A percentile compares a stretch with the other conserved stretches of the same genome.
Conservation (phyloP, 2,888 invertebrate species). For the Ophraella communa region DNA sequence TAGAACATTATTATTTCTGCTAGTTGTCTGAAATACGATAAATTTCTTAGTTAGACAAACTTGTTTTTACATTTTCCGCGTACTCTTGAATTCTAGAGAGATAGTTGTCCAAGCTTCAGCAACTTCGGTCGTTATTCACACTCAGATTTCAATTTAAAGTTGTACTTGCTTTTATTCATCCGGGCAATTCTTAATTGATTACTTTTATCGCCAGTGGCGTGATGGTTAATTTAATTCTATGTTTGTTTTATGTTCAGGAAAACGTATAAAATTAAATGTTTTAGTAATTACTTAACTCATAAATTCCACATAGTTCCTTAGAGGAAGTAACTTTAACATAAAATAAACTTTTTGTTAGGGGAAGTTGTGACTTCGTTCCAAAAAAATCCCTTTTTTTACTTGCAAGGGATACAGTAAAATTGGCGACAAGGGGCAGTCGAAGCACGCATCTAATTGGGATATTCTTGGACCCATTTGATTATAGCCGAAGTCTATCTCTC, state of each 20-base stretch:
- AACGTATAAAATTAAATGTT: too few species aligned
- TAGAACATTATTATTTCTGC: too few species aligned
- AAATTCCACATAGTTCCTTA: not conserved
- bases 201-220: too few species aligned
- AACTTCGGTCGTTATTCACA: not conserved
- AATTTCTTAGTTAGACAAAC: not conserved
- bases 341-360: constrained; percentile 13
- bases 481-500: constrained; percentile 47
- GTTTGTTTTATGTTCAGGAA: too few species aligned
- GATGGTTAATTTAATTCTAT: too few species aligned
- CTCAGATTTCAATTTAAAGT: constrained; percentile 4
- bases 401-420: constrained; percentile 31
- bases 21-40: too few species aligned
- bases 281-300: not conserved
- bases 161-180: not conserved
- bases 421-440: constrained; percentile 37
- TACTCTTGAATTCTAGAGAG: not conserved
- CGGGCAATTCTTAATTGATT: not conserved
- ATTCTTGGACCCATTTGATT: constrained; percentile 52
- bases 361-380: constrained; percentile 22
- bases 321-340: constrained; percentile 7
- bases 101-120: not conserved
- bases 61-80: not conserved
- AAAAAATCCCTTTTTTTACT: constrained; percentile 31
- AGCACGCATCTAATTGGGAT: constrained; percentile 51